phyloP scores from a whole-genome alignment of 2,797 vertebrate species.

The Crax fasciolata region DNA sequence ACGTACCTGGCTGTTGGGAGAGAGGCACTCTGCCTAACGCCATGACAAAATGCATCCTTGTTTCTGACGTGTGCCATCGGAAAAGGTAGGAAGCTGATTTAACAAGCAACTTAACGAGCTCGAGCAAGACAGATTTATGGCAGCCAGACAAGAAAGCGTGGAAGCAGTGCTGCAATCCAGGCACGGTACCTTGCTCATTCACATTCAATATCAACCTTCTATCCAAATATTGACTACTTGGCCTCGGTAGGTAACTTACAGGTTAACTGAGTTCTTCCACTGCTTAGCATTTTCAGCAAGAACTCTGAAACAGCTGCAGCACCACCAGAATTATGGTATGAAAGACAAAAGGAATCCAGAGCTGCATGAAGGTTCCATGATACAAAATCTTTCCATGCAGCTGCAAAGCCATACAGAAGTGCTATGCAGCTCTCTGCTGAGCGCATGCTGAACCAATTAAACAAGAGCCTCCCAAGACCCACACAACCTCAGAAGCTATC shows the following conservation, averaged over 20 bases:
- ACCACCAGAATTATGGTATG: neutral
- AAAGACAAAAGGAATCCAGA: fast-evolving
- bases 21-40: fast-evolving
- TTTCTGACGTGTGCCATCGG: fast-evolving
- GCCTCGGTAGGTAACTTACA: neutral
- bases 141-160: neutral
- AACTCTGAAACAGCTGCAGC: neutral
- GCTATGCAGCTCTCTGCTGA: neutral
- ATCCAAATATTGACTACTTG: neutral
- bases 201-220: neutral
- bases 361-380: neutral
- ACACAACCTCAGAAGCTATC: slow-evolving; percentile 19
- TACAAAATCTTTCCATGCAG: fast-evolving
- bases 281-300: neutral
- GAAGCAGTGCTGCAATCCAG: neutral
- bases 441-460: slow-evolving; percentile 22
- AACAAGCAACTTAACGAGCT: neutral
- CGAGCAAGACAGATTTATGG: neutral
- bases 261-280: neutral
- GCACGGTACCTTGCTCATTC: neutral
- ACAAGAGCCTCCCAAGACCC: slow-evolving; percentile 32
- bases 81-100: neutral
- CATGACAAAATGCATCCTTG: fast-evolving
- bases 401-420: neutral
- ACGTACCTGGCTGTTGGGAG: fast-evolving